These are phyloP conservation scores for Nephotettix cincticeps DNA, from an alignment of 1,140 invertebrate genomes.

Conservation along the genomic window DNA sequence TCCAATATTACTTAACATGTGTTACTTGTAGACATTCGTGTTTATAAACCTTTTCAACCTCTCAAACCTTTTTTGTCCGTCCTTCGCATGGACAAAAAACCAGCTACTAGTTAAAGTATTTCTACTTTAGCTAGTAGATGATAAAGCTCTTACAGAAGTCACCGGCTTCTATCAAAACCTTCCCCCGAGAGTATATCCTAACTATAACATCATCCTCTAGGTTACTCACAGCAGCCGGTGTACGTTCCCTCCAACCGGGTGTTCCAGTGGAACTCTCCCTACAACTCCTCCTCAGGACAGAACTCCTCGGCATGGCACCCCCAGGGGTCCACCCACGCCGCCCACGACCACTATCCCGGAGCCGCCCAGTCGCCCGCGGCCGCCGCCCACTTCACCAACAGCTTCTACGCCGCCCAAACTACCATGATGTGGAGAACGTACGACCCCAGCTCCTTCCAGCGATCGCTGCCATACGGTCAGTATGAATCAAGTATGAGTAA, in stretches of 20 bases:
- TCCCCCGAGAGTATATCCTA: too few species aligned
- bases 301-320: conserved; percentile 1
- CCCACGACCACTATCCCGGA: conserved; percentile 42
- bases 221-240: conserved; percentile 24
- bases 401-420: conserved; percentile 65
- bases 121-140: too few species aligned
- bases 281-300: conserved; percentile 1
- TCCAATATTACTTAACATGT: too few species aligned
- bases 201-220: neutral
- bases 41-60: too few species aligned
- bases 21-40: too few species aligned
- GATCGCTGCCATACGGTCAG: conserved; percentile 70
- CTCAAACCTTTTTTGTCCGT: too few species aligned
- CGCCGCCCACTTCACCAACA: conserved; percentile 41
- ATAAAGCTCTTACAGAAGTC: too few species aligned
- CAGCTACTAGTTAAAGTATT: too few species aligned
- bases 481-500: too few species aligned
- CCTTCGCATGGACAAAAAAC: too few species aligned
- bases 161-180: too few species aligned
- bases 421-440: conserved; percentile 74
- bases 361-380: conserved; percentile 44
- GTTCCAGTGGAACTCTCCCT: conserved; percentile 10
- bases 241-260: conserved; percentile 27
- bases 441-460: conserved; percentile 68
- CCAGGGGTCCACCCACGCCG: neutral